Evolutionary conservation across 2,797 vertebrate genomes (phyloP), one percentile per base, ranked within the genome.

Genomic region (Poeciliopsis turneri): DNA sequence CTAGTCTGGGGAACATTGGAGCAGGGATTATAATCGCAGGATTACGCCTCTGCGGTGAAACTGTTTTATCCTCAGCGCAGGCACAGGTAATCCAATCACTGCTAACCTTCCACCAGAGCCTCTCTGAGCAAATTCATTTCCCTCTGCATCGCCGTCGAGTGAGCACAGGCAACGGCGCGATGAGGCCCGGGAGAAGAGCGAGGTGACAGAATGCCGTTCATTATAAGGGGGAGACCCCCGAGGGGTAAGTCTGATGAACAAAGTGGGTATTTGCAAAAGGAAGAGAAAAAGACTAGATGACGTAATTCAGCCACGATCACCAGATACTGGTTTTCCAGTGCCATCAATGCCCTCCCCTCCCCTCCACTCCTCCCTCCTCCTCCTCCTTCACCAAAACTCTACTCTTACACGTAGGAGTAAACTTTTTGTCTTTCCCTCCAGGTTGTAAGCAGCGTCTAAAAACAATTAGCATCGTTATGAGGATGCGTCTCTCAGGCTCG

Each of bases 31-130:
- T 96, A 96, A 96, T 97, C 94, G 92, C 95, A 94, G 93, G 95
- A 96, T 97, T 96, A 97, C 95, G 95, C 76, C 68, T 28, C 86
- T 74, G 94, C 95, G 85, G 94, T 94, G 96, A 96, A 97, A 96
- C 96, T 93, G 94, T 49, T 97, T 95, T 95, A 97, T 97, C 96
- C 95, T 92, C 92, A 87, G 85, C 89, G 92, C 82, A 90, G 95
- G 93, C 95, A 92, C 95, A 96, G 95, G 97, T 97, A 98, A 99
- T 97, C 95, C 96, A 92, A 95, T 97, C 96, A 95, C 94, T 93
- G 91, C 88, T 94, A 85, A 96, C 96, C 93, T 95, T 94, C 94
- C 93, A 92, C 92, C 92, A 78, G 83, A 77, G 87, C 91, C 68
- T 87, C 88, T 61, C 88, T 61, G 73, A 75, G 93, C 92, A 91